Evolutionary conservation across 2,888 invertebrate genomes (phyloP), one percentile per base, ranked within the genome.

Genomic region (Plusia festucae): DNA sequence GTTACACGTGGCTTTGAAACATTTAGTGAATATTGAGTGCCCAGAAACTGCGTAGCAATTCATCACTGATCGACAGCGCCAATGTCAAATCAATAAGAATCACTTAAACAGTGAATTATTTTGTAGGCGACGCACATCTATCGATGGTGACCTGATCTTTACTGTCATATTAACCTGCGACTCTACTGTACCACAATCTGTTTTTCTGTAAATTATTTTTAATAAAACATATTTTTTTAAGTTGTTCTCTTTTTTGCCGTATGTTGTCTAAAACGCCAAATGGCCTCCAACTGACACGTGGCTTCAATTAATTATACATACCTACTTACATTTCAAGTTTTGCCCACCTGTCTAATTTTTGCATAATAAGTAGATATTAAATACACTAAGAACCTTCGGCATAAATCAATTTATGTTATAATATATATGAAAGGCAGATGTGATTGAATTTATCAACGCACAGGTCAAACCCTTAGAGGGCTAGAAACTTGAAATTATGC

Each of bases 21-120:
- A 64, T 51, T 13, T 40, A 56, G 34, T 58, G 22, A 57, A 56
- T 32, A 51, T 20, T 20, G 51, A 24, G 18, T 62, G 65, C 32
- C 16, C 51, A 53, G 54, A 44, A 60, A 65, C 63, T 73, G 67
- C 68, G 68, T 86, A 84, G 70, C 82, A 82, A 88, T 86, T 85
- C 80, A 84, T 88, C 84, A 86, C 82, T 84, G 78, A 87, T 88
- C 85, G 87, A 88, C 85, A 87, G 71, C 72, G 64, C 80, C 91
- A 93, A 93, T 93, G 92, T 87, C 92, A 88, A 85, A 92, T 90
- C 91, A 89, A 92, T 92, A 85, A 84, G 65, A 80, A 74, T 82
- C 83, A 81, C 74, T 88, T 86, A 73, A 69, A 79, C 80, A 83
- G 84, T 85, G 70, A 84, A 85, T 88, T 79, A 86, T 86, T 86